Evolutionary conservation across 2,888 invertebrate genomes (phyloP).

Genomic region (Tortrix viridana): DNA sequence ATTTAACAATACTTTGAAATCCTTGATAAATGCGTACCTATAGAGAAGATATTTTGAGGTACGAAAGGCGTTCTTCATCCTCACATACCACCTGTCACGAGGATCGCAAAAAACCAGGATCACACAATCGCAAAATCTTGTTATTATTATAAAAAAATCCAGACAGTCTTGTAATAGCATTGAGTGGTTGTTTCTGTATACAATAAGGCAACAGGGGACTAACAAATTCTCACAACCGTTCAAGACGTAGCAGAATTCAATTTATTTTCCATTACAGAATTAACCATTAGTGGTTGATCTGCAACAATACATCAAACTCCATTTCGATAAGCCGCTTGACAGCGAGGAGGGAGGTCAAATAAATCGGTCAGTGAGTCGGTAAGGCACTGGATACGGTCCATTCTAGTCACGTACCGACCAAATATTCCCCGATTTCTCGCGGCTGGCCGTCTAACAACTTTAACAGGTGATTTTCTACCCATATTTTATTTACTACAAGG

Average conservation of each 20-base stretch:
- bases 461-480: constrained; percentile 46
- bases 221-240: constrained; percentile 13
- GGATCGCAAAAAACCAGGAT: too few relatives aligned
- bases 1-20: constrained; percentile 6
- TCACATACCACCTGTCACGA: too few relatives aligned
- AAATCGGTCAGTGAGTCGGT: constrained; percentile 36
- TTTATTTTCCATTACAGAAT: constrained; percentile 39
- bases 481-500: constrained; percentile 42
- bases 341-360: constrained; percentile 35
- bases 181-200: constrained; percentile 8
- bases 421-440: constrained; percentile 48
- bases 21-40: background rate
- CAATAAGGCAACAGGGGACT: constrained; percentile 15
- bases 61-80: too few relatives aligned
- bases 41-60: background rate
- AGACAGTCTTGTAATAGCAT: constrained; percentile 2
- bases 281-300: constrained; percentile 36
- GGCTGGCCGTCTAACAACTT: constrained; percentile 45
- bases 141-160: too few relatives aligned
- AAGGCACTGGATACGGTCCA: constrained; percentile 34
- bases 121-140: too few relatives aligned
- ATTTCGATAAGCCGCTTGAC: constrained; percentile 29
- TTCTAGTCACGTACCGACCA: constrained; percentile 46
- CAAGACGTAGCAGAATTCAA: constrained; percentile 20
- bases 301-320: constrained; percentile 34